A percentile compares a stretch with the other conserved stretches of the same genome.
Conservation (phyloP, 2,797 vertebrate genomes). For the Molossus alvarezi region DNA sequence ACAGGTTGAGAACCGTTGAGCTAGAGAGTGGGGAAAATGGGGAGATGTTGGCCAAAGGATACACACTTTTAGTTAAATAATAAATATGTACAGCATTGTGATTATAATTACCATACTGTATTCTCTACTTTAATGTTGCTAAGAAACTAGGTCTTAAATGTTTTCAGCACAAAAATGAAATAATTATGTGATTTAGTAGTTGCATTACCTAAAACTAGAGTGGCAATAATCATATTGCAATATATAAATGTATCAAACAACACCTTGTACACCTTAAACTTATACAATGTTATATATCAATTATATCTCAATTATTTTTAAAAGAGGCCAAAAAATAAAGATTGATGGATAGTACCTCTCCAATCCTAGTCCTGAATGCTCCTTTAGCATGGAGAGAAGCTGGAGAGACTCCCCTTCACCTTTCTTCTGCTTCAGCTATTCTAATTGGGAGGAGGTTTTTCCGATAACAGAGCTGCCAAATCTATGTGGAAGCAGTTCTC, state of each 20-base stretch:
- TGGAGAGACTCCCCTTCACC: not conserved
- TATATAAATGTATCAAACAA: not conserved
- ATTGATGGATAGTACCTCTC: not conserved
- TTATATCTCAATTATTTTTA: not conserved
- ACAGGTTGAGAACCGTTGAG: too few species aligned
- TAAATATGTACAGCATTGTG: not conserved
- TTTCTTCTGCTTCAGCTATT: not conserved
- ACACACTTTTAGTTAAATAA: not conserved
- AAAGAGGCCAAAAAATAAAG: not conserved
- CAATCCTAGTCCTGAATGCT: fast-evolving
- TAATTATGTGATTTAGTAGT: not conserved
- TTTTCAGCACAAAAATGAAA: not conserved
- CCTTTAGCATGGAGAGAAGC: not conserved
- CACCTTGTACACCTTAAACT: not conserved
- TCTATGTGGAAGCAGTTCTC: not conserved
- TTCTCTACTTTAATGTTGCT: not conserved
- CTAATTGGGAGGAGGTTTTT: not conserved
- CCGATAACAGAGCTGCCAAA: not conserved
- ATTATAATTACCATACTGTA: not conserved
- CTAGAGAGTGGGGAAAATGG: not conserved
- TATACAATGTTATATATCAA: not conserved
- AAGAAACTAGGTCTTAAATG: constrained; percentile 17
- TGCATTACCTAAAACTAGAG: not conserved
- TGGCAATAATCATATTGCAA: not conserved
- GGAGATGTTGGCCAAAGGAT: not conserved